A percentile compares a stretch with the other conserved stretches of the same genome.
These are phyloP conservation scores for Antheraea assamensis DNA, from an alignment of 2,888 invertebrate species.

Conservation along the genomic window DNA sequence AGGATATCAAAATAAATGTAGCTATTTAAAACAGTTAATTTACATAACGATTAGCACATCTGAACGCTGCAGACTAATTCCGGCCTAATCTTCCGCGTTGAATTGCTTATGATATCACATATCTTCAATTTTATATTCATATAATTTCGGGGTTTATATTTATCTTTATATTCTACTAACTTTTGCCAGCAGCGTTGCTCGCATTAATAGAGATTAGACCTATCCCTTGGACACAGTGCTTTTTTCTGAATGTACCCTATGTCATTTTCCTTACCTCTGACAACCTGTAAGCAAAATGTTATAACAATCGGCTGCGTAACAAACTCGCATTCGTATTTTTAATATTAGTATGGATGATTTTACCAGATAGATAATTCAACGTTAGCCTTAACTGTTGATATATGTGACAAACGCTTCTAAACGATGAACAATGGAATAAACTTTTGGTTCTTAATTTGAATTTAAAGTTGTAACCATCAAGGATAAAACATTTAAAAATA, in stretches of 20 bases:
- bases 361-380: not conserved
- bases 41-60: conserved; percentile 7
- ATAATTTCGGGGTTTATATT: not conserved
- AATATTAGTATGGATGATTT: no score
- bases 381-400: not conserved
- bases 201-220: no score
- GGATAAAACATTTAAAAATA: conserved; percentile 5
- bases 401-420: not conserved
- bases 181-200: no score
- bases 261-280: no score
- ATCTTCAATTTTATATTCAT: not conserved
- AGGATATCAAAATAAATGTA: conserved; percentile 3
- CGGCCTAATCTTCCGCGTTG: conserved; percentile 11
- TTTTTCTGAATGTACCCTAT: no score
- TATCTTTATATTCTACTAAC: no score
- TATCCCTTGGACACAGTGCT: no score
- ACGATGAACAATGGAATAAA: not conserved
- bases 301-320: no score
- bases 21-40: not conserved
- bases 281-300: not conserved
- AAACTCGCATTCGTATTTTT: no score
- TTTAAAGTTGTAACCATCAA: not conserved
- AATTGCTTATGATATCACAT: not conserved
- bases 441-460: not conserved
- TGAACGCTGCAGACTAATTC: not conserved